Evolutionary conservation across 2,113 vertebrate species (phyloP), one percentile per base, ranked within the genome.

Genomic region (Pollachius pollachius): DNA sequence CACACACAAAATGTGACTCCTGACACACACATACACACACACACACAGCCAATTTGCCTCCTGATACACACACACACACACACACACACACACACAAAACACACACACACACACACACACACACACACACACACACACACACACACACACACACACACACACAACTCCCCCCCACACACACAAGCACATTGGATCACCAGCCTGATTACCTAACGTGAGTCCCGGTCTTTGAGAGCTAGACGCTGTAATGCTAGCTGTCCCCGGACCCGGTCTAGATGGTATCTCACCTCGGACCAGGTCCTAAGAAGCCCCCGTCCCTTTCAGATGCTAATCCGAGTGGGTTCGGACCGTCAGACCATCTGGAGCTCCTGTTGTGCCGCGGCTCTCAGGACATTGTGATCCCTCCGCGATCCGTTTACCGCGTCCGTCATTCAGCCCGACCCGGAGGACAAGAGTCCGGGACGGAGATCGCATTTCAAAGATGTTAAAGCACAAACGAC

Each of bases 211-310:
- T 34, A 34, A 6, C 30, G 4, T 34, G 30, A 34, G 19, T 25
- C 21, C 21, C 13, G 2, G 52, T 0, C n/a, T 80, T 76, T 82
- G 81, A 82, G 21, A 74, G 65, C 27, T 78, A 70, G 75, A 66
- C 65, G 81, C 79, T 84, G 89, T 85, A 90, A 90, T 17, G 69
- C 68, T 75, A 90, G 67, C 83, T 79, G 76, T 85, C 81, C 75
- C 80, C 66, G 23, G 80, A 56, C 72, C 73, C 60, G 9, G 61
- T 72, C 71, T 8, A 85, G 87, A 90, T 89, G 37, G 25, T 83
- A 87, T 89, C 87, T 81, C 64, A 76, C 54, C 58, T 25, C 3
- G 52, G 64, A 65, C 69, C 52, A 37, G 2, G 6, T 67, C 68
- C 65, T 21, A 76, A 63, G 1, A 72, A 81, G 57, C 73, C 79